Conservation (phyloP, 1,140 invertebrate species). For the Zaprionus inermis region DNA sequence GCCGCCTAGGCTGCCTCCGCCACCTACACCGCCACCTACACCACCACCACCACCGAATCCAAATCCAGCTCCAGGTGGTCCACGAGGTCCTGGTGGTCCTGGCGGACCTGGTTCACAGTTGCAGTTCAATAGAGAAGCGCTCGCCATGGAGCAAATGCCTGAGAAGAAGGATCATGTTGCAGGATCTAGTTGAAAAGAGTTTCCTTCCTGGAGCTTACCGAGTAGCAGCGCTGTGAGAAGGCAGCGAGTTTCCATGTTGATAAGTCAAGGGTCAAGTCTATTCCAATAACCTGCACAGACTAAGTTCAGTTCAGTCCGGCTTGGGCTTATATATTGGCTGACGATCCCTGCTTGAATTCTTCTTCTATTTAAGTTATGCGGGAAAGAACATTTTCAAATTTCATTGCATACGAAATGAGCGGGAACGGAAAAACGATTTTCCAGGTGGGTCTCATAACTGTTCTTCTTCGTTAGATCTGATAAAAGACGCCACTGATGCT, state of each 20-base stretch:
- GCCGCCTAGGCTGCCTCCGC: neutral
- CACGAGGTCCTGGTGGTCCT: slow-evolving; percentile 42
- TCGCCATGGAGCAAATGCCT: slow-evolving; percentile 40
- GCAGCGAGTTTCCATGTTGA: slow-evolving; percentile 39
- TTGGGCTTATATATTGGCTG: slow-evolving; percentile 47
- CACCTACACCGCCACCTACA: neutral
- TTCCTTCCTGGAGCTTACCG: slow-evolving; percentile 38
- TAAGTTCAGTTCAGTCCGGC: slow-evolving; percentile 17
- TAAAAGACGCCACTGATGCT: slow-evolving; percentile 35
- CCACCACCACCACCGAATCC: slow-evolving; percentile 1
- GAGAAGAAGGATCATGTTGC: neutral
- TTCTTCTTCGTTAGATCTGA: slow-evolving; percentile 36
- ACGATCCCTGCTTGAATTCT: neutral
- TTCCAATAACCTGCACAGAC: slow-evolving; percentile 27
- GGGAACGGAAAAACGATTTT: slow-evolving; percentile 37
- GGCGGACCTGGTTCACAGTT: slow-evolving; percentile 61
- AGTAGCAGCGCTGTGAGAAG: slow-evolving; percentile 36
- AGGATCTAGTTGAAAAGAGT: neutral
- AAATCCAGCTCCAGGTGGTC: slow-evolving; percentile 18
- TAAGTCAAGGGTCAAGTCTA: slow-evolving; percentile 12
- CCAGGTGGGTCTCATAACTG: slow-evolving; percentile 55
- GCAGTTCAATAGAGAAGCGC: slow-evolving; percentile 61
- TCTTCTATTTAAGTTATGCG: slow-evolving; percentile 34
- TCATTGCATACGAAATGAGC: slow-evolving; percentile 44
- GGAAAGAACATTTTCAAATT: slow-evolving; percentile 24